Percentiles rank a stretch among this genome's conserved stretches.
phyloP scores from a whole-genome alignment of 2,113 vertebrate genomes.

The Hydrolagus affinis region DNA sequence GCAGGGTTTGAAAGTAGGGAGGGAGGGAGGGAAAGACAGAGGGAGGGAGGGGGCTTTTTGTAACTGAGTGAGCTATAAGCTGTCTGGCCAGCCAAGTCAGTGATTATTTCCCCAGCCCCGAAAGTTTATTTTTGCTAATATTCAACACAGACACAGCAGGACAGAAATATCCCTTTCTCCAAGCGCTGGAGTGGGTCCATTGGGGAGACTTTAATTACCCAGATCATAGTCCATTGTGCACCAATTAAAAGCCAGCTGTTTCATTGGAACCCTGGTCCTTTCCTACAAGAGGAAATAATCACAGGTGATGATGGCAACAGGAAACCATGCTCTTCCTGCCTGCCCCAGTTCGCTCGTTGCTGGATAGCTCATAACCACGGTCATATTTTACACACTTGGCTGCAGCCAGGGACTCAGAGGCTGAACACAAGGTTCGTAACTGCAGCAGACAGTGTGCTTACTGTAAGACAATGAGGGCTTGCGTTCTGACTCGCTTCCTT shows the following conservation, averaged over 20 bases:
- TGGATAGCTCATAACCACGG: slow-evolving; percentile 5
- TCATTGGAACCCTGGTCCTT: slow-evolving; percentile 14
- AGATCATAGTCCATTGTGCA: slow-evolving; percentile 24
- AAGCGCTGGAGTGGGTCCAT: not conserved
- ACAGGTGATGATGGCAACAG: slow-evolving; percentile 33
- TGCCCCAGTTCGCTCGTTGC: not conserved
- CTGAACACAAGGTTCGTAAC: not conserved
- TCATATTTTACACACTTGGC: not conserved
- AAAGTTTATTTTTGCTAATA: not conserved
- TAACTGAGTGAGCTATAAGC: not conserved
- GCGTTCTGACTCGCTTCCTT: not conserved
- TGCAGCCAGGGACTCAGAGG: not conserved
- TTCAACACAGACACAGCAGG: slow-evolving; percentile 19
- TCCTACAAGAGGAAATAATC: slow-evolving; percentile 27
- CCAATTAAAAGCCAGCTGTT: slow-evolving; percentile 30
- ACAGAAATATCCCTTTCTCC: not conserved
- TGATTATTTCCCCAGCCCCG: not conserved
- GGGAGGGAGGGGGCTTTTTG: not conserved
- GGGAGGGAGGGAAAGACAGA: not conserved
- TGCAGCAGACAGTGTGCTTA: slow-evolving; percentile 12
- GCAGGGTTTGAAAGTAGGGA: too few relatives aligned
- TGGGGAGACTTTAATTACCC: not conserved
- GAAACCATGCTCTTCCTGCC: slow-evolving; percentile 28
- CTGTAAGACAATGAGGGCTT: not conserved
- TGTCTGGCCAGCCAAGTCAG: not conserved